Evolutionary conservation across 2,888 invertebrate genomes (phyloP).

Genomic region (Drosophila formosana): DNA sequence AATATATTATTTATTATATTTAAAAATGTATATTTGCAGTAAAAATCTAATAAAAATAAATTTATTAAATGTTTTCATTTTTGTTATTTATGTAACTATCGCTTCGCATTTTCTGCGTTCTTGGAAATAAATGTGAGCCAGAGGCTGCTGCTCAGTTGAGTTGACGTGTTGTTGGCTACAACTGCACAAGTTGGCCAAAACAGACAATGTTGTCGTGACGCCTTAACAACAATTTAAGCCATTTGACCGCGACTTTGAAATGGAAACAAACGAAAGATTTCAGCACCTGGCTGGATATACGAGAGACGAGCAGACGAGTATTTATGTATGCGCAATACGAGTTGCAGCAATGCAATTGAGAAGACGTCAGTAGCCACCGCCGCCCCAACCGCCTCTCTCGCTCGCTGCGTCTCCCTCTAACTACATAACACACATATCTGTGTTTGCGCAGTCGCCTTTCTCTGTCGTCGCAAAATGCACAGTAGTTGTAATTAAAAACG

Average conservation of each 20-base stretch:
- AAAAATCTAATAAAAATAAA: no score
- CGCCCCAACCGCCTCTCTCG: conserved; percentile 20
- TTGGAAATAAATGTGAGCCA: neutral
- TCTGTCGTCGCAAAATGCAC: conserved; percentile 24
- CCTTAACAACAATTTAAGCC: conserved; percentile 33
- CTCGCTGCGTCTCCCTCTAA: neutral
- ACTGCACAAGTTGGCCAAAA: conserved; percentile 9
- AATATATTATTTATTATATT: no score
- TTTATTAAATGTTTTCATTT: neutral
- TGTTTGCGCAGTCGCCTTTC: neutral
- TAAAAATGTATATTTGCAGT: no score
- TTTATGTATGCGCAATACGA: conserved; percentile 14
- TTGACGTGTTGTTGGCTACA: neutral
- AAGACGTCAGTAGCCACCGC: conserved; percentile 30
- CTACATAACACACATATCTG: neutral
- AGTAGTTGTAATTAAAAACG: conserved; percentile 74
- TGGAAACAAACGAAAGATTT: conserved; percentile 54
- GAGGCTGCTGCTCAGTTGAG: neutral
- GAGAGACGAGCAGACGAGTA: neutral
- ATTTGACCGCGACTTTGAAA: conserved; percentile 67
- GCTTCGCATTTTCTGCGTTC: neutral
- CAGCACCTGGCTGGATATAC: conserved; percentile 38
- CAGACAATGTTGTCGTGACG: conserved; percentile 8
- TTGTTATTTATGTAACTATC: neutral
- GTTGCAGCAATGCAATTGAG: conserved; percentile 34